These are phyloP conservation scores for Rhogogaster chlorosoma DNA, from an alignment of 2,888 invertebrate genomes.

Conservation along the genomic window DNA sequence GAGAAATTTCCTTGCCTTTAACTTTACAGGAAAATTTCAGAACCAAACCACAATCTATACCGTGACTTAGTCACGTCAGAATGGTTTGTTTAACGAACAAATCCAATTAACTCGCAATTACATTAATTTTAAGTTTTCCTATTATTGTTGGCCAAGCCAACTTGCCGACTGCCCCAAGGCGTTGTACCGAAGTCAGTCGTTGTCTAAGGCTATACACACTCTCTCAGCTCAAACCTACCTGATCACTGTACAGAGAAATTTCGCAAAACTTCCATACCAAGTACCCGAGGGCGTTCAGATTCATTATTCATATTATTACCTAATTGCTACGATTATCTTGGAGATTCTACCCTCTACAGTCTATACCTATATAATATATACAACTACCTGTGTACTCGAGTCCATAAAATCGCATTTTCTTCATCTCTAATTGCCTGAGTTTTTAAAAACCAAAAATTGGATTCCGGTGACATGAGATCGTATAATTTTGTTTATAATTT, in stretches of 20 bases:
- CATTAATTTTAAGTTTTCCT: conserved; percentile 48
- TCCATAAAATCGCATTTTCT: not conserved
- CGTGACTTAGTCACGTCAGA: conserved; percentile 24
- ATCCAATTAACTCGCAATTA: conserved; percentile 49
- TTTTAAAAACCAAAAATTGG: too few species aligned
- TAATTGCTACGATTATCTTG: conserved; percentile 1
- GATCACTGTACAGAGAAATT: not conserved
- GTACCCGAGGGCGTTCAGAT: conserved; percentile 14
- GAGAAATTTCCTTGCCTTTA: not conserved
- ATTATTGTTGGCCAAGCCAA: conserved; percentile 49
- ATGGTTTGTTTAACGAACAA: conserved; percentile 48
- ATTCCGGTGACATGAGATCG: too few species aligned
- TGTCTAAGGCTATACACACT: conserved; percentile 18
- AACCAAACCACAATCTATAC: not conserved
- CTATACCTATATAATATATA: not conserved
- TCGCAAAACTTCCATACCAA: not conserved
- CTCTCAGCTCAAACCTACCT: not conserved
- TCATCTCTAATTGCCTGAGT: not conserved
- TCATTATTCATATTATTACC: conserved; percentile 46
- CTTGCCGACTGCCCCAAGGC: conserved; percentile 47
- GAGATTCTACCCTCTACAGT: not conserved
- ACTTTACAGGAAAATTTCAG: not conserved
- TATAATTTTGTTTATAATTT: too few species aligned
- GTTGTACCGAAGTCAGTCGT: conserved; percentile 23
- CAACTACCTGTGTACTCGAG: not conserved